Percentiles rank a stretch among this genome's conserved stretches.
These are phyloP conservation scores for Drosophila mayaguana DNA, from an alignment of 2,888 invertebrate genomes.

Conservation along the genomic window DNA sequence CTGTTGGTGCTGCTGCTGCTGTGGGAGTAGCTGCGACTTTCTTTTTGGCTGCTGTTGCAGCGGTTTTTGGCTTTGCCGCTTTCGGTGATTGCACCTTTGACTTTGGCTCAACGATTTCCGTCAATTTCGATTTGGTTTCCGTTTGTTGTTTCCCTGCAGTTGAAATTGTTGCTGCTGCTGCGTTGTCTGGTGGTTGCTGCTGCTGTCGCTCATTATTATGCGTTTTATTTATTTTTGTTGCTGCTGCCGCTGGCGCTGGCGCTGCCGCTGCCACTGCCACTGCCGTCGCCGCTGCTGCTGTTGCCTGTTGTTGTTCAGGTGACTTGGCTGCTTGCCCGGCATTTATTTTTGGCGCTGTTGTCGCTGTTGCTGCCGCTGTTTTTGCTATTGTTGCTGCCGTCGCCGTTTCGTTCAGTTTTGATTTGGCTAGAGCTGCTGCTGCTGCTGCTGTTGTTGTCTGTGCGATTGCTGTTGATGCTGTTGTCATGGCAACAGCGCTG, in stretches of 20 bases:
- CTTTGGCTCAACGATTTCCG: conserved; percentile 70
- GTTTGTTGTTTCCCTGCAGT: conserved; percentile 60
- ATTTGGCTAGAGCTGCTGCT: conserved; percentile 12
- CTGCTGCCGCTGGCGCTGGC: conserved; percentile 60
- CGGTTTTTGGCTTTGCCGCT: conserved; percentile 66
- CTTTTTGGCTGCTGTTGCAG: conserved; percentile 55
- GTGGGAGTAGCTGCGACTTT: conserved; percentile 51
- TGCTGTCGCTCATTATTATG: conserved; percentile 62
- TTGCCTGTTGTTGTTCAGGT: conserved; percentile 81
- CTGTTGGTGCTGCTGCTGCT: conserved; percentile 44
- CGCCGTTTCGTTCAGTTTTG: conserved; percentile 32
- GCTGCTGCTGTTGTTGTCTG: conserved; percentile 4
- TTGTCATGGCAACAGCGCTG: conserved; percentile 44
- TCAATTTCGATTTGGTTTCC: conserved; percentile 72
- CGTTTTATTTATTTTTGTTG: conserved; percentile 66
- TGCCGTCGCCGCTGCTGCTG: conserved; percentile 58
- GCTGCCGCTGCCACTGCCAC: conserved; percentile 60
- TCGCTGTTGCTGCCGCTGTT: conserved; percentile 54
- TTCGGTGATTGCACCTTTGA: conserved; percentile 77
- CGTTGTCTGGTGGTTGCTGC: conserved; percentile 48
- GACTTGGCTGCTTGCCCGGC: conserved; percentile 84
- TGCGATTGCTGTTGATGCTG: conserved; percentile 40
- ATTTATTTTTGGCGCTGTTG: conserved; percentile 83
- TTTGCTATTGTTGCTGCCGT: conserved; percentile 31
- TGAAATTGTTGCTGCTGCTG: conserved; percentile 36